Base-by-base conservation (phyloP, 2,888 invertebrate genomes). In the Hypena proboscidalis region DNA sequence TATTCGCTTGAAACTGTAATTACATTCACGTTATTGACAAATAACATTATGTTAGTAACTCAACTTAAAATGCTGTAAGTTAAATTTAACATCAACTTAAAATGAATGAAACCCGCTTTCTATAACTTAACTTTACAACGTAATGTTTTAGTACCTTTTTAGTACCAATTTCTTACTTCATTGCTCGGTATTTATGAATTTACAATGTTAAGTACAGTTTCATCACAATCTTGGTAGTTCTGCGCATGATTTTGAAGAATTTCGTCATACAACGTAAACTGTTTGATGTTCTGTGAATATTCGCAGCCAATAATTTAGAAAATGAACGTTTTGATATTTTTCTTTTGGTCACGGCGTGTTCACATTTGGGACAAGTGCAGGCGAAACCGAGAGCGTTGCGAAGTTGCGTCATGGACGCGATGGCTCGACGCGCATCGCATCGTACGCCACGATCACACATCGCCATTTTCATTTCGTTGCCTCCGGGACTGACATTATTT, bases 351-450 rank as follows among this genome's bases (percentile, higher is more conserved):
- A 89, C 86, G 87, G 74, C 59, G 59, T 47, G 74, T 86, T 75
- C 81, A 83, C 88, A 90, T 88, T 74, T 68, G 77, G 90, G 78
- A 84, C 90, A 90, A 90, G 90, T 83, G 86, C 88, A 88, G 80
- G 80, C 82, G 87, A 90, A 89, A 90, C 88, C 83, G 83, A 86
- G 86, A 86, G 81, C 80, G 79, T 80, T 82, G 55, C 61, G 48
- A 23, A 38, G 56, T 76, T 74, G 88, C 89, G 77, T 83, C 83
- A 88, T 66, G 26, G 31, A 30, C 15, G 20, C 30, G 32, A 38
- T 0, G 15, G 15, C 29, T 6, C 4, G 9, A 17, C 21, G 19
- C 4, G 10, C 22, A 33, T n/a, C 29, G 20, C 21, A 17, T 34
- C 2, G 9, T 22, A 27, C 23, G 53, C 61, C 68, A 77, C 75